A percentile compares a stretch with the other conserved stretches of the same genome.
These are phyloP conservation scores for Microhierax caerulescens DNA, from an alignment of 2,797 vertebrate species.

Conservation along the genomic window DNA sequence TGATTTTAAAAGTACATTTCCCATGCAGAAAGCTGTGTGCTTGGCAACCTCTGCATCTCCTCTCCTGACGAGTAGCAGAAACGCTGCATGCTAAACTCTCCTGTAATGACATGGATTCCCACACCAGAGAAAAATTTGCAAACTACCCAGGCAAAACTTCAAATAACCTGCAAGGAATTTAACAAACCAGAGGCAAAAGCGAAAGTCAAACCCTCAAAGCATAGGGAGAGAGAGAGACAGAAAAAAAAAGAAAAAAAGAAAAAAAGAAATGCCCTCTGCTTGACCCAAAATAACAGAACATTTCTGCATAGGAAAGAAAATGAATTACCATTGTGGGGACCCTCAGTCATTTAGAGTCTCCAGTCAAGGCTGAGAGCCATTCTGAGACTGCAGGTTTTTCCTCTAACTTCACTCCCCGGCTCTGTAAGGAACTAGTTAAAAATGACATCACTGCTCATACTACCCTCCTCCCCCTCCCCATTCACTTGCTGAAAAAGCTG, in stretches of 20 bases:
- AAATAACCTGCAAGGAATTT: conserved; percentile 69
- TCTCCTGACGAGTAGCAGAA: conserved; percentile 50
- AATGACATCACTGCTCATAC: conserved; percentile 72
- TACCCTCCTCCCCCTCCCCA: conserved; percentile 53
- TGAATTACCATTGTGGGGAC: conserved; percentile 56
- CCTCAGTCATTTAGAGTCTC: conserved; percentile 69
- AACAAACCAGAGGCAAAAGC: background rate
- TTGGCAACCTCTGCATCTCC: conserved; percentile 68
- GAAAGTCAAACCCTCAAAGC: conserved; percentile 31
- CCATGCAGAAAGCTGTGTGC: conserved; percentile 37
- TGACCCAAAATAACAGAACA: conserved; percentile 31
- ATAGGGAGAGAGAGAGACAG: background rate
- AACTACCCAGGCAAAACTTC: conserved; percentile 72
- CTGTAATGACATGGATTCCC: conserved; percentile 35
- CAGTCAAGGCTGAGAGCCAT: conserved; percentile 61
- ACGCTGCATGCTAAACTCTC: conserved; percentile 62
- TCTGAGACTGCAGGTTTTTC: conserved; percentile 68
- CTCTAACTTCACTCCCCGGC: conserved; percentile 72
- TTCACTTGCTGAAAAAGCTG: conserved; percentile 65
- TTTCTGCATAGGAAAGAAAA: conserved; percentile 64
- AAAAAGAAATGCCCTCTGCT: conserved; percentile 10
- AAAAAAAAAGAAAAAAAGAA: background rate
- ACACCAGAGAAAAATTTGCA: conserved; percentile 14
- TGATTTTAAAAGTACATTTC: conserved; percentile 48
- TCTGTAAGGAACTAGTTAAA: conserved; percentile 72